Conservation (phyloP, 2,888 invertebrate species). For the Platycheirus albimanus region DNA sequence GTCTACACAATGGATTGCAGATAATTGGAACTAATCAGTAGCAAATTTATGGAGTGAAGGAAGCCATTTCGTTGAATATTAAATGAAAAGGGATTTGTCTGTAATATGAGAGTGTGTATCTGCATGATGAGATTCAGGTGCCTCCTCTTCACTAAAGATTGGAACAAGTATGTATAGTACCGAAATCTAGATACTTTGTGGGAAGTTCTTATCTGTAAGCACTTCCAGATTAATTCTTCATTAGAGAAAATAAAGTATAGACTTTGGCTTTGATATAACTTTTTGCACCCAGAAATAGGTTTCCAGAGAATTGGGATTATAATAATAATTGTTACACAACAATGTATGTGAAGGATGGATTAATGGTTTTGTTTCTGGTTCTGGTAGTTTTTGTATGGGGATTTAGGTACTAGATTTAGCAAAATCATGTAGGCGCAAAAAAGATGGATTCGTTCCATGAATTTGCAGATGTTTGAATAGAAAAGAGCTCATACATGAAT, state of each 20-base stretch:
- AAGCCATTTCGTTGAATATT: slow-evolving; percentile 53
- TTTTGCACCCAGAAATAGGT: slow-evolving; percentile 14
- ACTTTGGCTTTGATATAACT: slow-evolving; percentile 17
- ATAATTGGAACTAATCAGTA: slow-evolving; percentile 73
- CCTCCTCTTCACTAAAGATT: too few relatives aligned
- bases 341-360: neutral
- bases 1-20: slow-evolving; percentile 70
- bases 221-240: slow-evolving; percentile 37
- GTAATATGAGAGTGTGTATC: neutral
- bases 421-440: too few relatives aligned
- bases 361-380: too few relatives aligned
- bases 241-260: slow-evolving; percentile 29
- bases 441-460: too few relatives aligned
- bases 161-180: too few relatives aligned
- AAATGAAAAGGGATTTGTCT: slow-evolving; percentile 26
- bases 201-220: slow-evolving; percentile 32
- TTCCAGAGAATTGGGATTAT: slow-evolving; percentile 23
- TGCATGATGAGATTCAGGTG: slow-evolving; percentile 30
- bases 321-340: slow-evolving; percentile 24
- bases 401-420: too few relatives aligned
- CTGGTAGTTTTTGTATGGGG: too few relatives aligned
- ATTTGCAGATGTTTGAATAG: too few relatives aligned
- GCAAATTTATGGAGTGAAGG: slow-evolving; percentile 66
- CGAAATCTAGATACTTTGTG: too few relatives aligned
- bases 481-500: too few relatives aligned